Base-by-base conservation (phyloP, 2,797 vertebrate genomes). In the Mallotus villosus region DNA sequence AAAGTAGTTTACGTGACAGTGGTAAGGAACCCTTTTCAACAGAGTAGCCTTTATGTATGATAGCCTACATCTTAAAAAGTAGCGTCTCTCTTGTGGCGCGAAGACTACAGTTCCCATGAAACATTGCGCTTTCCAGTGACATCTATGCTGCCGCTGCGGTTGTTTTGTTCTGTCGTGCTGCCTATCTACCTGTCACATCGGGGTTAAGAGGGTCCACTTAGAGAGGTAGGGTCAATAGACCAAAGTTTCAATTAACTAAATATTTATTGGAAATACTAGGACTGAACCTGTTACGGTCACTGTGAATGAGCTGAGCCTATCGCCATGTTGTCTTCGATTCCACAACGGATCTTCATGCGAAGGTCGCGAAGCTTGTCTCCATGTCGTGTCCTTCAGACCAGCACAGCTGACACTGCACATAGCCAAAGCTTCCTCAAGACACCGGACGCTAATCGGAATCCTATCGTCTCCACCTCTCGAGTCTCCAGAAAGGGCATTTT, bases 341-440 rank as follows among this genome's bases (percentile, higher is more conserved):
- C 92, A n/a, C 87, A 78, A 76, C 87, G 91, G 81, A 83, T 94
- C 72, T 76, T 94, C 6, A 78, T 85, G 24, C 90, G 90, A 87
- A 92, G 90, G 88, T 92, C 91, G 82, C 91, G 91, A 58, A 93
- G 93, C 78, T 79, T 94, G 74, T 94, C 92, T 4, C 92, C 89
- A 2, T 90, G 91, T 22, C 92, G 92, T n/a, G 87, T 91, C 0
- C 84, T 93, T 6, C 83, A 91, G 74, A 92, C 91, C 29, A 84
- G 81, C 41, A 63, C 82, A 0, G 72, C 55, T 5, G 87, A 85
- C 0, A 61, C 81, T 17, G 6, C 76, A 0, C 74, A 58, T 32
- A 74, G 76, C 49, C 87, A 87, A 14, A 25, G 71, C 34, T 24
- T 81, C 53, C 86, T 83, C 2, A 86, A 89, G 5, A 81, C 82